Conservation (phyloP, 2,888 invertebrate genomes). For the Oxyteleia sp. region DNA sequence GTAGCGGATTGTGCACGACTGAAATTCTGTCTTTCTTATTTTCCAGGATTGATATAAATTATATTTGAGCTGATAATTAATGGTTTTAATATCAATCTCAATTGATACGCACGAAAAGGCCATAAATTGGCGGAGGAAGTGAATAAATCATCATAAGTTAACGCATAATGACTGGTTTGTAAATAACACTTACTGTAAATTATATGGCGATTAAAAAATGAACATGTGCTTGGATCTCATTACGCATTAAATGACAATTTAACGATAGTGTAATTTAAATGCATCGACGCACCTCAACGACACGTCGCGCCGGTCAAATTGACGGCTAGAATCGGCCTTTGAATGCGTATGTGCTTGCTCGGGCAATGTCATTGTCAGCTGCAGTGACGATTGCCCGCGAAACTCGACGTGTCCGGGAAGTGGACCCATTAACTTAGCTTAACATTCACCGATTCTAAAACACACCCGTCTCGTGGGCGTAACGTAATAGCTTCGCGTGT, state of each 20-base stretch:
- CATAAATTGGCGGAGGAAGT: conserved; percentile 23
- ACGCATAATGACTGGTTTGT: conserved; percentile 23
- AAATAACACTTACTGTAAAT: conserved; percentile 42
- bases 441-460: conserved; percentile 82
- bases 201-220: conserved; percentile 51
- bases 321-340: conserved; percentile 67
- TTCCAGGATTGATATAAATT: not conserved
- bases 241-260: conserved; percentile 65
- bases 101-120: conserved; percentile 6
- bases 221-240: conserved; percentile 49
- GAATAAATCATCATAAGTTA: conserved; percentile 33
- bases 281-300: conserved; percentile 71
- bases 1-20: too few species aligned
- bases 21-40: too few species aligned
- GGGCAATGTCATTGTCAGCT: conserved; percentile 86
- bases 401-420: conserved; percentile 87
- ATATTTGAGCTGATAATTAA: not conserved
- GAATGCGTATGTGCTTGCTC: conserved; percentile 60
- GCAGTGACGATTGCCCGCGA: conserved; percentile 83
- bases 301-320: conserved; percentile 70
- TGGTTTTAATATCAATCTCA: not conserved
- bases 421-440: conserved; percentile 83
- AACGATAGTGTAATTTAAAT: conserved; percentile 68
- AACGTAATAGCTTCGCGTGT: conserved; percentile 77
- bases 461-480: conserved; percentile 80